Conservation (phyloP, 2,888 invertebrate species). For the Cryptosula pallasiana region DNA sequence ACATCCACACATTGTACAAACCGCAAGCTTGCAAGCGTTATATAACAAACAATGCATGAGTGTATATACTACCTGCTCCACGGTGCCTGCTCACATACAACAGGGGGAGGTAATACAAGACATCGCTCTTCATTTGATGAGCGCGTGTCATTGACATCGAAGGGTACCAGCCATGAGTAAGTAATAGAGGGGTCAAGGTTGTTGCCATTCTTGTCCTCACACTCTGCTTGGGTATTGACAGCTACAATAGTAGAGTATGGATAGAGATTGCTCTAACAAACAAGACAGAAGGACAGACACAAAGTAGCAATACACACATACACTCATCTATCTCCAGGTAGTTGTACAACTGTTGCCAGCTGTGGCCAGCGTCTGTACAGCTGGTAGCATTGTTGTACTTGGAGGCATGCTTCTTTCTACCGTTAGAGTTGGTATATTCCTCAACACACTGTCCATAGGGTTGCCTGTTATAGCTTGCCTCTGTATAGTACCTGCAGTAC, state of each 20-base stretch:
- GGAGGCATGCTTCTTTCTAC: constrained; percentile 35
- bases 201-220: constrained; percentile 31
- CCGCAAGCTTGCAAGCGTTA: neutral
- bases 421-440: constrained; percentile 29
- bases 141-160: constrained; percentile 33
- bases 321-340: constrained; percentile 49
- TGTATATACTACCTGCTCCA: constrained; percentile 47
- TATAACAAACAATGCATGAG: no score
- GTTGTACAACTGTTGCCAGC: constrained; percentile 44
- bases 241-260: constrained; percentile 36
- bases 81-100: constrained; percentile 43
- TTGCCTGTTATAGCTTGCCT: constrained; percentile 45
- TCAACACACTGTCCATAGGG: constrained; percentile 47
- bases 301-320: constrained; percentile 28
- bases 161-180: constrained; percentile 49
- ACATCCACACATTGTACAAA: neutral
- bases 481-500: constrained; percentile 34
- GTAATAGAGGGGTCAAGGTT: no score
- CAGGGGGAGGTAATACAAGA: constrained; percentile 40
- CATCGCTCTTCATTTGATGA: constrained; percentile 36
- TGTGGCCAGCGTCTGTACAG: constrained; percentile 42
- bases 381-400: constrained; percentile 43
- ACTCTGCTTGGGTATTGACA: constrained; percentile 33
- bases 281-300: no score
- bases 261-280: no score